phyloP scores from a whole-genome alignment of 37 sponge, comb jelly and placozoan species.

The Cliona cf. orientalis region DNA sequence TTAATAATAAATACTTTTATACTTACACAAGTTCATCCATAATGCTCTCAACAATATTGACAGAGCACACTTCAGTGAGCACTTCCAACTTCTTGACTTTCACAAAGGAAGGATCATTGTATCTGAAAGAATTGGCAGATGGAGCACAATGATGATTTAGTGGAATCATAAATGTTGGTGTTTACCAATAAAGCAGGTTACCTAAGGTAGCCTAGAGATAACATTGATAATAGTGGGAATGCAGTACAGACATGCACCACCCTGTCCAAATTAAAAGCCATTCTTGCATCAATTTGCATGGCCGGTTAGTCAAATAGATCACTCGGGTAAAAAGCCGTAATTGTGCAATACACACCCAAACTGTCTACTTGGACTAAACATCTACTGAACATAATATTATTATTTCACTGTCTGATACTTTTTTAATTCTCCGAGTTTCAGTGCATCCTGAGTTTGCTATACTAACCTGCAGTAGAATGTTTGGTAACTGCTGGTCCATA shows the following conservation, averaged over 20 bases:
- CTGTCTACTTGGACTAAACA: too few species aligned
- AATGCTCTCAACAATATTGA: constrained; percentile 62
- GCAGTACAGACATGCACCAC: neutral
- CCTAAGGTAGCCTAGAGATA: neutral
- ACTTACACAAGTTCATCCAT: constrained; percentile 84
- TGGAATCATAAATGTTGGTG: neutral
- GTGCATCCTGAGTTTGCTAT: too few species aligned
- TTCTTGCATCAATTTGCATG: neutral
- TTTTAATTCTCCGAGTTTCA: too few species aligned
- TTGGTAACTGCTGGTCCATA: constrained; percentile 59
- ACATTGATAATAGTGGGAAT: neutral
- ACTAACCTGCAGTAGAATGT: constrained; percentile 85
- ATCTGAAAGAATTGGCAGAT: too few species aligned
- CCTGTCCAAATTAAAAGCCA: neutral
- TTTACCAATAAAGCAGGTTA: too few species aligned
- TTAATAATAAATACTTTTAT: neutral
- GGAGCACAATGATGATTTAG: neutral
- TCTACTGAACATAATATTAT: too few species aligned
- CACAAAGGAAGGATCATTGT: constrained; percentile 88
- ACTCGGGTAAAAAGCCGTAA: too few species aligned
- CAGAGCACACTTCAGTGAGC: constrained; percentile 69
- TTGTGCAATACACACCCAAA: too few species aligned
- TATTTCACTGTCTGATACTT: too few species aligned
- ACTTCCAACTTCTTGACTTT: constrained; percentile 91
- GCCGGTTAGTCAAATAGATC: too few species aligned